Base-by-base conservation (phyloP, 2,113 vertebrate genomes). In the Turnix velox region DNA sequence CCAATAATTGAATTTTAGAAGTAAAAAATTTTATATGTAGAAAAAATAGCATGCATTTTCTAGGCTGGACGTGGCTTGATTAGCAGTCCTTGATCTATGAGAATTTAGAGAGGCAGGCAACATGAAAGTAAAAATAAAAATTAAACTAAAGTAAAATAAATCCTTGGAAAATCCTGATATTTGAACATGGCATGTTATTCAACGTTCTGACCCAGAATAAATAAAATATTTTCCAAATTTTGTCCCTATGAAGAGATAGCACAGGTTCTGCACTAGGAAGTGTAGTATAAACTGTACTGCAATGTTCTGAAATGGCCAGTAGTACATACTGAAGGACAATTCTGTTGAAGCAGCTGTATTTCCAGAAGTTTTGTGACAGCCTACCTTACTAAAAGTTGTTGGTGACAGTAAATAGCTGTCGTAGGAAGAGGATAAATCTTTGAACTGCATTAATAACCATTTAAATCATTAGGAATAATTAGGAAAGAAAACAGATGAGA, bases 131-230 rank as follows among this genome's bases (percentile, higher is more conserved):
- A 55, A 68, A 75, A 48, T 4, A 12, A 54, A 52, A 45, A 7
- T 2, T 1, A 14, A 4, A 19, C 23, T 12, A 52, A 7, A 17
- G 4, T 2, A 7, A 10, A 37, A 33, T 19, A 10, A 33, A 37
- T 62, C 14, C 7, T 33, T 49, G 31, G 7, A 79, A 83, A 63
- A 8, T 72, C 52, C 33, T 92, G 6, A 33, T 84, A 43, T 14
- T 8, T 62, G 12, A 81, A 33, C 9, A n/a, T 33, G 6, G 19
- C 12, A 71, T 42, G 23, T 18, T 52, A 40, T 25, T 67, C 24
- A 51, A 45, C 14, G n/a, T 45, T 61, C 27, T 74, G 54, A 92
- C 18, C 27, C 16, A 30, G 9, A 77, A 65, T 30, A 48, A 58
- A 59, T 28, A 63, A 33, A 25, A 42, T 28, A 57, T 12, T 59